Evolutionary conservation across 2,113 vertebrate genomes (phyloP).

Genomic region (Odobenus rosmarus): DNA sequence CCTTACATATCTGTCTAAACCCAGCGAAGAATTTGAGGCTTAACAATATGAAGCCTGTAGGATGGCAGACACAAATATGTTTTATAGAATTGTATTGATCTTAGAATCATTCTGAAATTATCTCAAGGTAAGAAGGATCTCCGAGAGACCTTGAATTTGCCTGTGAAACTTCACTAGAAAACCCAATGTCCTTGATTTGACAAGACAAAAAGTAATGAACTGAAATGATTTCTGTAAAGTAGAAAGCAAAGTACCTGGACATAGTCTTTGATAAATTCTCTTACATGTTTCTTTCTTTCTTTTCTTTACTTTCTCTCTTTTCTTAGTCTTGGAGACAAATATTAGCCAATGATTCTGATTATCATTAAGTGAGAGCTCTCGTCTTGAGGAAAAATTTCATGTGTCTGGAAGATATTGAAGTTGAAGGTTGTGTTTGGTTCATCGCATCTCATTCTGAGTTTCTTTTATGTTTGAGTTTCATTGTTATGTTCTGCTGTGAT

Average conservation of each 20-base stretch:
- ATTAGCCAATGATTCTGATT: neutral
- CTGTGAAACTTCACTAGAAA: neutral
- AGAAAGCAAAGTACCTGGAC: neutral
- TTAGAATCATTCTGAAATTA: neutral
- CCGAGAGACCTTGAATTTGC: neutral
- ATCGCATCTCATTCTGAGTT: neutral
- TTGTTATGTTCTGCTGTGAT: constrained; percentile 47
- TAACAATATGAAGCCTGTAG: neutral
- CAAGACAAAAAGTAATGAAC: neutral
- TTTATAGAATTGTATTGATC: neutral
- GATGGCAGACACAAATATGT: constrained; percentile 1
- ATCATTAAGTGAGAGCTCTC: neutral
- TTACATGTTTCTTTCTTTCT: neutral
- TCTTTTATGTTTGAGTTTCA: constrained; percentile 29
- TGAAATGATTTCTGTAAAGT: constrained; percentile 32
- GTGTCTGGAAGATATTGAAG: constrained; percentile 19
- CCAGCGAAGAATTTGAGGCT: constrained; percentile 29
- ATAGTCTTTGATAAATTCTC: constrained; percentile 29
- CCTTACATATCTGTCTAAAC: neutral
- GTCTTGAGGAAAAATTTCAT: neutral
- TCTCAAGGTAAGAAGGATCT: constrained; percentile 11
- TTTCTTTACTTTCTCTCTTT: neutral
- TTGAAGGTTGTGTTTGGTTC: neutral
- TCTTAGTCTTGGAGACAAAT: neutral
- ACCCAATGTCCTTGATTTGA: neutral